Conservation (phyloP, 2,888 invertebrate species). For the Aporophyla nigra region DNA sequence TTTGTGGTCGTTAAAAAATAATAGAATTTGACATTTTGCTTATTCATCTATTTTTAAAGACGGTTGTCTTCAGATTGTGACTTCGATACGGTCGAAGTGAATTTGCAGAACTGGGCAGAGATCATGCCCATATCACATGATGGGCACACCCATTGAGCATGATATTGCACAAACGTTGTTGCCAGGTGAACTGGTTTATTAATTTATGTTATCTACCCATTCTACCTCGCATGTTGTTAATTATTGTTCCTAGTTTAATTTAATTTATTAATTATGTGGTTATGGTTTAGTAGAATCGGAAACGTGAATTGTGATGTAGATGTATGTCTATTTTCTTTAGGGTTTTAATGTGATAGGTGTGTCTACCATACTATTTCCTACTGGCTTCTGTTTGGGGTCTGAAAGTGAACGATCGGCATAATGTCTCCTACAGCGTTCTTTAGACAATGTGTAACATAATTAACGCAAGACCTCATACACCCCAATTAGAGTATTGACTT, state of each 20-base stretch:
- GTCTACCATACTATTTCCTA: neutral
- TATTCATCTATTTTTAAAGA: neutral
- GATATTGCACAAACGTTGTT: slow-evolving; percentile 19
- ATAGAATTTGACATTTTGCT: neutral
- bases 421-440: neutral
- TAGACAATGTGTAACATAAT: no score
- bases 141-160: neutral
- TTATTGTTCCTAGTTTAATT: slow-evolving; percentile 43
- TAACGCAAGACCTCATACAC: no score
- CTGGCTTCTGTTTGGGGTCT: neutral
- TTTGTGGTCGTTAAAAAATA: neutral
- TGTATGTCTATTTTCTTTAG: neutral
- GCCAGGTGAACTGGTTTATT: slow-evolving; percentile 9
- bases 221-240: slow-evolving; percentile 58
- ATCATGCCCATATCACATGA: neutral
- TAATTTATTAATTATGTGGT: slow-evolving; percentile 14
- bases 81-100: neutral
- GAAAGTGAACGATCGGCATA: neutral
- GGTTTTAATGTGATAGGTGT: slow-evolving; percentile 21
- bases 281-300: slow-evolving; percentile 9
- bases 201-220: slow-evolving; percentile 27
- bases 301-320: slow-evolving; percentile 1
- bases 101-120: neutral
- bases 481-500: no score
- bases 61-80: neutral